phyloP scores from a whole-genome alignment of 2,797 vertebrate species.

The Brotula barbata region DNA sequence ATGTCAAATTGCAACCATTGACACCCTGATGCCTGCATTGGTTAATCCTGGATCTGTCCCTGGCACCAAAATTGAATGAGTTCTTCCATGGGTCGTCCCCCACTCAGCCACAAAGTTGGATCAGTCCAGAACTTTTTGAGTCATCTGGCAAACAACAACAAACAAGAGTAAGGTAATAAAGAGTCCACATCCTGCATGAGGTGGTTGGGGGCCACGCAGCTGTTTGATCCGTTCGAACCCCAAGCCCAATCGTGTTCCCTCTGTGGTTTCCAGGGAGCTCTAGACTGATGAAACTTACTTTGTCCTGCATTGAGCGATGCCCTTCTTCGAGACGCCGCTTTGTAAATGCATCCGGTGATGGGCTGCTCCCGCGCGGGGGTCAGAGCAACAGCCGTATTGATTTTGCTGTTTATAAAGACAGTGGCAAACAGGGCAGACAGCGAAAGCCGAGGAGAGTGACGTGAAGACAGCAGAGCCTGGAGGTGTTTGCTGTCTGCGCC shows the following conservation, averaged over 20 bases:
- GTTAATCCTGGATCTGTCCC: no score
- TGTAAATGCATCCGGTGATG: conserved; percentile 48
- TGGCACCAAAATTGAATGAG: no score
- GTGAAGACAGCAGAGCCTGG: conserved; percentile 38
- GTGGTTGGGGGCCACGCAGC: background rate
- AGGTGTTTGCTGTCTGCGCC: conserved; percentile 18
- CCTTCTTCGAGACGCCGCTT: conserved; percentile 31
- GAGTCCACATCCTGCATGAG: background rate
- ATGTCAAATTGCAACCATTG: no score
- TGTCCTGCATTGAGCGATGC: conserved; percentile 9
- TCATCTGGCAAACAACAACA: no score
- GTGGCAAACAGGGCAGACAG: conserved; percentile 49
- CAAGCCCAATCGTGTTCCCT: background rate
- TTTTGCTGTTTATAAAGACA: conserved; percentile 66
- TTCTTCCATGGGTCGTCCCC: no score
- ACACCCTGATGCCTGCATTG: no score
- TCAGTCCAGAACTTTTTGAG: no score
- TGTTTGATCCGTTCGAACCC: background rate
- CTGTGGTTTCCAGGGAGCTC: background rate
- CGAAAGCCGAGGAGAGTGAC: conserved; percentile 48
- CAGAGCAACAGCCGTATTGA: conserved; percentile 60
- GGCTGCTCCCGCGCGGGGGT: conserved; percentile 46
- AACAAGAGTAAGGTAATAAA: no score
- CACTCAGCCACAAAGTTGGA: no score
- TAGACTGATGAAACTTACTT: conserved; percentile 17